A percentile compares a stretch with the other conserved stretches of the same genome.
phyloP scores from a whole-genome alignment of 1,140 invertebrate species.

The Prorops nasuta region DNA sequence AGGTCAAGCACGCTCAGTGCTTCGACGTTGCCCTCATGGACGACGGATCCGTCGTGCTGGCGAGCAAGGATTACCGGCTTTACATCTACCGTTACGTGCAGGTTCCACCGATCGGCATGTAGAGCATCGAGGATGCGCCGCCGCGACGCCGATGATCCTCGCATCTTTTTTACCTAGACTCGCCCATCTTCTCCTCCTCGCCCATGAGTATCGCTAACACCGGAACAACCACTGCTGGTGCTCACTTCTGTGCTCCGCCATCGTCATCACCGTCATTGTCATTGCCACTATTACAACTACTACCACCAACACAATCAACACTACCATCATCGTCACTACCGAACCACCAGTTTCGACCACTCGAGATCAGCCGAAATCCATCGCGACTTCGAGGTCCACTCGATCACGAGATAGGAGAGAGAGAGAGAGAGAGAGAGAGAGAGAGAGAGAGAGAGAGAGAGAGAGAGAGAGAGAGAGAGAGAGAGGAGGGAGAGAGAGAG shows the following conservation, averaged over 20 bases:
- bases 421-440: constrained; percentile 1
- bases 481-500: constrained; percentile 13
- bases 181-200: constrained; percentile 20
- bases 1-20: constrained; percentile 99
- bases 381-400: not conserved
- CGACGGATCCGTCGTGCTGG: constrained; percentile 97
- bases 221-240: not conserved
- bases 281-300: not conserved
- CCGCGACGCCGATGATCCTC: constrained; percentile 33
- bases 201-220: not conserved
- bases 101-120: constrained; percentile 82
- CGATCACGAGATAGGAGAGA: constrained; percentile 3
- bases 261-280: not conserved
- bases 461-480: constrained; percentile 13
- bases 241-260: not conserved
- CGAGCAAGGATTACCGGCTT: constrained; percentile 98
- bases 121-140: constrained; percentile 47
- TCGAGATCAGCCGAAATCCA: not conserved
- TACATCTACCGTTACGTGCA: constrained; percentile 97
- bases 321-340: not conserved
- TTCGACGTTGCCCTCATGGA: constrained; percentile 99
- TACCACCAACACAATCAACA: not conserved
- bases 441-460: constrained; percentile 7
- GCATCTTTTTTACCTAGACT: constrained; percentile 24
- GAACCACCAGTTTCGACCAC: too few species aligned